Evolutionary conservation across 2,797 vertebrate species (phyloP), one percentile per base, ranked within the genome.

Genomic region (Zalophus californianus): DNA sequence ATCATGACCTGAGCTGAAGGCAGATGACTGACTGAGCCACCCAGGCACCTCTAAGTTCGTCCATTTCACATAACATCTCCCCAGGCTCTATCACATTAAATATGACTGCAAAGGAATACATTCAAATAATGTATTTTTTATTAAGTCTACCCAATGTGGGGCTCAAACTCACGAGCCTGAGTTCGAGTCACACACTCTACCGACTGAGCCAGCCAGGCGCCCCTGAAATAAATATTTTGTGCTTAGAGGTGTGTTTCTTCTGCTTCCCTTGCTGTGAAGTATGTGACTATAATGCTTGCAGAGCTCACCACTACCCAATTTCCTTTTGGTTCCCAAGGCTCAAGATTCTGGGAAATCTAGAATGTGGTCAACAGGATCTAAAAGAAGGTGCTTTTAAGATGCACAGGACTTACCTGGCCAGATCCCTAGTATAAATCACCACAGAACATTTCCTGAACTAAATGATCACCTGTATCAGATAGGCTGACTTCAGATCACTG

Each of bases 371-470:
- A 73, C 38, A 90, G 68, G 82, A 97, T 64, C 88, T 80, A 96
- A 90, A 96, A 95, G 77, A 90, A 97, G 82, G 80, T 58, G 29
- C 62, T 96, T 97, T 96, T 93, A 96, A 92, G 66, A 94, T 23
- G 23, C 29, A 68, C 20, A 79, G 91, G 91, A 58, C 87, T 93
- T 72, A 58, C 48, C 58, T 97, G 97, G 92, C 91, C 38, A 77
- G 44, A 32, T 41, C 25, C 73, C 91, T 97, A 95, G 87, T 75
- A 94, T 82, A 97, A 97, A 95, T 95, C 94, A 95, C 92, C 92
- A 83, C 15, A 62, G 96, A 96, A 93, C 73, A 91, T 62, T 91
- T 97, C 94, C 86, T 56, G 44, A 79, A 95, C 89, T 75, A 97
- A 95, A 88, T 23, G 89, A 78, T 38, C 3, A 0, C 88, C 80